Percentiles rank a stretch among this genome's conserved stretches.
Evolutionary conservation across 2,113 vertebrate genomes (phyloP).

Genomic region (Lates calcarifer): DNA sequence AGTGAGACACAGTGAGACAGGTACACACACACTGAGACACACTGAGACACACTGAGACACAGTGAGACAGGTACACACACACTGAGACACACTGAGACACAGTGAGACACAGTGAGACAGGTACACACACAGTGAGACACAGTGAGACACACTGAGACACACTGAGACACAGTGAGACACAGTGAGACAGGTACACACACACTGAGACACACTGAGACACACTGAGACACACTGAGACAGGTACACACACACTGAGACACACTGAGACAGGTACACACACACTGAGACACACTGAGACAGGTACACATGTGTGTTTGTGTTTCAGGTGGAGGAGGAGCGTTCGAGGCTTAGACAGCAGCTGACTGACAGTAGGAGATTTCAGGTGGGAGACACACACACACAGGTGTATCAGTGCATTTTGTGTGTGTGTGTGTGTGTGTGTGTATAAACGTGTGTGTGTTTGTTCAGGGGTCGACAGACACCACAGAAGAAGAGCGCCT

Average conservation of each 20-base stretch:
- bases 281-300: neutral
- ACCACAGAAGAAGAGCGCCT: constrained; percentile 61
- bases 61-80: too few relatives aligned
- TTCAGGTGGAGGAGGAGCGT: constrained; percentile 76
- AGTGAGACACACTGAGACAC: constrained; percentile 33
- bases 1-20: too few relatives aligned
- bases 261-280: neutral
- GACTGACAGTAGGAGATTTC: constrained; percentile 39
- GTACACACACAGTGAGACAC: constrained; percentile 37
- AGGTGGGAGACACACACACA: constrained; percentile 52
- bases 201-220: neutral
- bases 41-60: too few relatives aligned
- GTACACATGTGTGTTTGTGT: constrained; percentile 2
- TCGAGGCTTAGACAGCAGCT: constrained; percentile 61
- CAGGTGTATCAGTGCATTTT: neutral
- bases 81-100: constrained; percentile 23
- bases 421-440: constrained; percentile 7
- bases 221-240: neutral
- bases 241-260: neutral
- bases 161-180: too few relatives aligned
- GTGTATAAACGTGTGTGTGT: neutral
- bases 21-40: too few relatives aligned
- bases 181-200: neutral
- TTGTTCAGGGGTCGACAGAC: constrained; percentile 18
- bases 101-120: constrained; percentile 10